Evolutionary conservation across 2,797 vertebrate species (phyloP), one percentile per base, ranked within the genome.

Genomic region (Pipistrellus pipistrellus): DNA sequence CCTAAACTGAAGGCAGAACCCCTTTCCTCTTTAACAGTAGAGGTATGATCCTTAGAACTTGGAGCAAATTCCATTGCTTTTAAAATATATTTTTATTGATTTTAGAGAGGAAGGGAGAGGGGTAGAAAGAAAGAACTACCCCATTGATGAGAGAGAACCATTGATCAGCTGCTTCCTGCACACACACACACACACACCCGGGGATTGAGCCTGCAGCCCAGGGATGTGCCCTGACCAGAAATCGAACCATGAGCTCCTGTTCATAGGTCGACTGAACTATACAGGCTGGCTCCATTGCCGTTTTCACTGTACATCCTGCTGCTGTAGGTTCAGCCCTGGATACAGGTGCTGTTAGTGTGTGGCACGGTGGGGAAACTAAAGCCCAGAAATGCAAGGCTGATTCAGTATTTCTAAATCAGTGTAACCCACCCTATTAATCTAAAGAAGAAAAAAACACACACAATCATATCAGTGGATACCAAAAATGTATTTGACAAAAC

Each of bases 371-470:
- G 62, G n/a, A 76, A 83, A 84, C 27, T 51, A 62, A 85, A 88
- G 53, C 44, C 57, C 30, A 46, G 15, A 64, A 91, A 83, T 77
- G n/a, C 30, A 90, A 90, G 30, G 12, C 68, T 85, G 48, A 4
- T 68, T 91, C 73, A 41, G 6, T 81, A 68, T 75, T 76, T 95
- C 55, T 88, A 92, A 88, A 90, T 76, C 18, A 82, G 1, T 80
- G 27, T 81, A 41, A 38, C 69, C 69, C 6, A 76, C 68, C 18
- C 55, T 84, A 10, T 62, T 91, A 30, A 53, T 83, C 48, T 92
- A 85, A 92, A 75, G 51, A 35, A 91, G 25, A n/a, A 91, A 71
- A 72, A 80, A 25, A 62, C n/a, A 4, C 9, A 32, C 35, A 59
- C 48, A 48, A 25, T 90, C n/a, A 15, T 85, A 69, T 46, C 17